Base-by-base conservation (phyloP, 2,888 invertebrate species). In the Drosophila neutralis region DNA sequence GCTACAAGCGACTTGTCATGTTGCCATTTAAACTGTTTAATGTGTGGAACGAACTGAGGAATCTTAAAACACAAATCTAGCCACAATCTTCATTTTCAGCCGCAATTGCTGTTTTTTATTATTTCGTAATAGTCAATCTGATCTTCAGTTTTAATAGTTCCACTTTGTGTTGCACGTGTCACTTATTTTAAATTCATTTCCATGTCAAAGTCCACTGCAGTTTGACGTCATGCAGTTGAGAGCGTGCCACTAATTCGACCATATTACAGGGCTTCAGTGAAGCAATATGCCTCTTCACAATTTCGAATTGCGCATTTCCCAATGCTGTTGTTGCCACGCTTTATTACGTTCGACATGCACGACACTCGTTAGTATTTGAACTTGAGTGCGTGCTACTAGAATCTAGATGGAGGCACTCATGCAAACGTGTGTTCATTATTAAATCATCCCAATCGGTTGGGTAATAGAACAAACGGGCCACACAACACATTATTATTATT, bases 261-360 rank as follows among this genome's bases (percentile, higher is more conserved):
- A 49, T 21, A 53, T 61, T 65, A 59, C 31, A 36, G 27, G 31
- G 7, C 36, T 57, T 38, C 36, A 52, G 51, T 52, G 48, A 38
- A 27, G 33, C 38, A 49, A 51, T 61, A 48, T 51, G 15, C 56
- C 57, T 40, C 60, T 21, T 35, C 33, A 5, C 24, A 40, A 49
- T 57, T 69, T 27, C 29, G 35, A 73, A 69, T 40, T 77, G 76
- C 76, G 76, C 76, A 78, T 45, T 76, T 56, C 21, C 5, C 48
- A 67, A 49, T 56, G 18, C 48, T 51, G 61, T 67, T 36, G 31
- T 51, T 53, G 42, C 13, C 40, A 64, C 35, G 54, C 66, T 74
- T 83, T 83, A 80, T 82, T 78, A 58, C 73, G 35, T 54, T 58
- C 70, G 76, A 69, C 87, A 84, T 67, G 73, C 76, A 69, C 70